Evolutionary conservation across 2,113 vertebrate genomes (phyloP), one percentile per base, ranked within the genome.

Genomic region (Anolis sagrei): DNA sequence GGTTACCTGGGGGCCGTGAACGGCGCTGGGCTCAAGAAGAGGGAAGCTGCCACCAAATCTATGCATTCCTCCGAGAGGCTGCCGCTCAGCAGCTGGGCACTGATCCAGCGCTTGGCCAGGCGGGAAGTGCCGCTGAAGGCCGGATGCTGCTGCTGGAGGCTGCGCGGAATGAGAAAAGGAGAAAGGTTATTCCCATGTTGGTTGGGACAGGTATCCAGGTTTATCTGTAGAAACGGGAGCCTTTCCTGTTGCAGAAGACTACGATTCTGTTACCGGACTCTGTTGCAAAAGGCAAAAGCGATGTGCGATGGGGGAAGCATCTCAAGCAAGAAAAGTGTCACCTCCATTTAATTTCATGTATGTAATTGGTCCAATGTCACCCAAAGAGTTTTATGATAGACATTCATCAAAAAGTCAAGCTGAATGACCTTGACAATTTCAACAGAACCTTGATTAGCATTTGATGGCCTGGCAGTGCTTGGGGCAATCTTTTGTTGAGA

Each of bases 21-120:
- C 0, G 98, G 98, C 5, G 97, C 97, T 0, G 98, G 96, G 32
- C 98, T 97, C 80, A 99, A 94, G 91, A 99, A 99, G 34, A 99
- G 97, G 18, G 95, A 97, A 0, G 98, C 98, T 84, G 97, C 97
- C 32, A 99, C 94, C 23, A 99, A 96, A 86, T 99, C 99, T 78
- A 98, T 92, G 7, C 97, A 95, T 81, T 99, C 98, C 9, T 99
- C 98, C 0, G 95, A 94, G 44, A 99, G 83, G 80, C 90, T 94
- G 27, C 96, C 96, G 0, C 96, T 96, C 88, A 99, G 95, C 58
- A 99, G 96, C 92, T 99, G 99, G 73, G 98, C 96, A 0, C 95
- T 97, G 48, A 99, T 90, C 99, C 99, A 99, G 27, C 98, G 98
- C 86, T 99, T 99, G 85, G 95, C 97, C 86, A 99, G 94, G 14